Evolutionary conservation across 2,888 invertebrate species (phyloP), one percentile per base, ranked within the genome.

Genomic region (Nomada fabriciana): DNA sequence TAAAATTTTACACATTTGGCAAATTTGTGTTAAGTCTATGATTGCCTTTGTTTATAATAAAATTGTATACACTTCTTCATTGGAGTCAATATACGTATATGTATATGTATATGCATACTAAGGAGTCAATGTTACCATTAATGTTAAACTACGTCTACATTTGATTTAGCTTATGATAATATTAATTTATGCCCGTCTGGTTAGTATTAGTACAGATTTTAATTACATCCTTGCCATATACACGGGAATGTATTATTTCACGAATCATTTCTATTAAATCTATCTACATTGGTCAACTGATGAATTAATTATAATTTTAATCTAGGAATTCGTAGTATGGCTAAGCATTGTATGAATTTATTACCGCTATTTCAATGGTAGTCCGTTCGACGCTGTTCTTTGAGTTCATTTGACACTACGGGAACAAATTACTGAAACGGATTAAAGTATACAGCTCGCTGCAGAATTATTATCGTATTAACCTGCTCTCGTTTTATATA

Each of bases 271-370:
- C 67, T 23, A 59, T 74, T 67, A 13, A 50, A 7, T n/a, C 18
- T 7, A 2, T 23, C 23, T 42, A n/a, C 57, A 47, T 67, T 50
- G 50, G 11, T 50, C 42, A 50, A 20, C 23, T 42, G 67, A 50
- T 59, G 67, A 65, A 74, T 60, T 60, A 53, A 52, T 23, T 7
- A 74, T 60, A 43, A 75, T 60, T 65, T 50, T 29, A 47, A 47
- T 47, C 3, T 47, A 47, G 11, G 11, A 47, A 47, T 47, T 47
- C 11, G 13, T 15, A 4, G 11, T n/a, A n/a, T 18, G n/a, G 15
- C 60, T 13, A 29, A 60, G 52, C 18, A 64, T n/a, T 59, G 29
- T 13, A 18, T 4, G 52, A 29, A 65, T 59, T 74, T n/a, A 36
- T 13, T 50, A 13, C 10, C 13, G 25, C 2, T 1, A 15, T 63